Percentiles rank a stretch among this genome's conserved stretches.
Conservation (phyloP, 2,888 invertebrate species). For the Parnassius apollo region DNA sequence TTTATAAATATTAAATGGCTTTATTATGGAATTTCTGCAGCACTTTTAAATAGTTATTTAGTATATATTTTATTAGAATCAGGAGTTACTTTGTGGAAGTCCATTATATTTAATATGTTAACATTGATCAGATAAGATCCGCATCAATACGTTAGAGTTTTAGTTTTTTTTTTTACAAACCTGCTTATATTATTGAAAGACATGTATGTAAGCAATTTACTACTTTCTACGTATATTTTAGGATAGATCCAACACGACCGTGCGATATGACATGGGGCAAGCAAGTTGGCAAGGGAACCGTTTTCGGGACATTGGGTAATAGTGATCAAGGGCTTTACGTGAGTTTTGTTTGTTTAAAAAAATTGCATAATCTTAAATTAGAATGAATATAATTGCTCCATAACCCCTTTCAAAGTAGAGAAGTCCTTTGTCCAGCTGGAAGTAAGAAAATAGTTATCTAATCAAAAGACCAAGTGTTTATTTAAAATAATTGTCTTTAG, state of each 20-base stretch:
- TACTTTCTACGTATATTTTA: neutral
- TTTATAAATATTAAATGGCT: no score
- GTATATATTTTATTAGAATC: no score
- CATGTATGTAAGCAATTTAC: neutral
- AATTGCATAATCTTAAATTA: neutral
- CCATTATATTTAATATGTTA: neutral
- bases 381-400: neutral
- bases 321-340: constrained; percentile 53
- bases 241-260: constrained; percentile 31
- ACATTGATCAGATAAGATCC: neutral
- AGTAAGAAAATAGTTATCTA: no score
- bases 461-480: neutral
- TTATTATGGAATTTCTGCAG: no score
- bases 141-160: neutral
- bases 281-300: constrained; percentile 43
- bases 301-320: constrained; percentile 52
- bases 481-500: constrained; percentile 23
- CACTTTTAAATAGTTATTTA: no score
- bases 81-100: no score
- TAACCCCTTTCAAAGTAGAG: neutral
- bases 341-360: constrained; percentile 33
- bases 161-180: neutral
- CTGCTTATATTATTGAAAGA: neutral
- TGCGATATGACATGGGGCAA: constrained; percentile 41
- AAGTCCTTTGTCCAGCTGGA: neutral